Percentiles rank a stretch among this genome's conserved stretches.
Evolutionary conservation across 2,797 vertebrate species (phyloP).

Genomic region (Hyperoplus immaculatus): DNA sequence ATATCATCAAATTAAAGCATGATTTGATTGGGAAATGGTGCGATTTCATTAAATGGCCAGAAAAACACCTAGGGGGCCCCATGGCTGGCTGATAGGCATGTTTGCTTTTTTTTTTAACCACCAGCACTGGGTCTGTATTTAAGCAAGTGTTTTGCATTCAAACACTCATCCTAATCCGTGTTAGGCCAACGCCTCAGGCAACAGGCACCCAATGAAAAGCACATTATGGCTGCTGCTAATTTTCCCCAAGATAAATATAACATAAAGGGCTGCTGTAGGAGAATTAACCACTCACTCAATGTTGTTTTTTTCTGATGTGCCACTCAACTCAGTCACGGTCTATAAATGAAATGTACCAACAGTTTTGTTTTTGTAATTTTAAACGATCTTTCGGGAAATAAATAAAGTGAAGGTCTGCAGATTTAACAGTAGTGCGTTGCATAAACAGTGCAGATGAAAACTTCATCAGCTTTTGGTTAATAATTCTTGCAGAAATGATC

Average conservation of each 20-base stretch:
- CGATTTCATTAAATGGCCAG: constrained; percentile 60
- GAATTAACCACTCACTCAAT: constrained; percentile 50
- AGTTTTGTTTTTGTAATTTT: constrained; percentile 31
- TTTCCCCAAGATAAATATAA: constrained; percentile 75
- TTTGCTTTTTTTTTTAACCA: constrained; percentile 26
- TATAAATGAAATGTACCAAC: constrained; percentile 40
- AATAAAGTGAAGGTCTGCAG: constrained; percentile 1
- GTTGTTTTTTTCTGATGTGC: constrained; percentile 19
- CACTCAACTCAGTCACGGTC: constrained; percentile 42
- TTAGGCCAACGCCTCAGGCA: constrained; percentile 71
- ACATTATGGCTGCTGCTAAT: constrained; percentile 75
- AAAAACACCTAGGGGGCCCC: constrained; percentile 62
- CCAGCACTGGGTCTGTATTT: constrained; percentile 40
- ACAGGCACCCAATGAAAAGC: constrained; percentile 78
- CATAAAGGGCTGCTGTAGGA: constrained; percentile 59
- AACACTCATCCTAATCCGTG: constrained; percentile 73
- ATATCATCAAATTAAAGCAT: constrained; percentile 67
- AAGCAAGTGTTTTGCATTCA: constrained; percentile 74
- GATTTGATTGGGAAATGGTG: constrained; percentile 61
- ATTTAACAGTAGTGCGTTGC: constrained; percentile 10
- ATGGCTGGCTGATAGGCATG: constrained; percentile 44
- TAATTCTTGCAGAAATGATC: constrained; percentile 4
- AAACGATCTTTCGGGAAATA: constrained; percentile 21
- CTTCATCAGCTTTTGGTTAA: not conserved
- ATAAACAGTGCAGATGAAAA: constrained; percentile 23